These are phyloP conservation scores for Phallusia fumigata DNA, from an alignment of 23 tunicate species.

Conservation along the genomic window DNA sequence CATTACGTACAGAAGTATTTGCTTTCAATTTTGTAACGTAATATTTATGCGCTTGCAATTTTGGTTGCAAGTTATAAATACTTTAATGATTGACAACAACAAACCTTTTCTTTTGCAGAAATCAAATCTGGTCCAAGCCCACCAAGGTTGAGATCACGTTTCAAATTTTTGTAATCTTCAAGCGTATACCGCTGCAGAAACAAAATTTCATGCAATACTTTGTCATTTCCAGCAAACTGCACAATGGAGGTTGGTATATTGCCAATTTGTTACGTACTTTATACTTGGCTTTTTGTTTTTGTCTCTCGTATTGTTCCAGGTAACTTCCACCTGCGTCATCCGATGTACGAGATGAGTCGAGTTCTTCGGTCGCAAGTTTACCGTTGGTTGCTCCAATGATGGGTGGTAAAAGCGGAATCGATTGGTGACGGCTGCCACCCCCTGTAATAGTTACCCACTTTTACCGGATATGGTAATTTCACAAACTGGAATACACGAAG, in stretches of 20 bases:
- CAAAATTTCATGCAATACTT: too few relatives aligned
- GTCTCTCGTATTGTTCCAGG: conserved; percentile 56
- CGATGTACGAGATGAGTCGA: conserved; percentile 1
- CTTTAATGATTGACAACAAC: background rate
- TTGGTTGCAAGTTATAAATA: background rate
- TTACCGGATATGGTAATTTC: too few relatives aligned
- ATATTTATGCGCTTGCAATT: background rate
- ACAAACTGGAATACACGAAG: too few relatives aligned
- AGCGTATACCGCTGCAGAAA: conserved; percentile 59
- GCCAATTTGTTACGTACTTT: conserved; percentile 31
- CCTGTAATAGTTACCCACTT: too few relatives aligned
- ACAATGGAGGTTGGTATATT: too few relatives aligned
- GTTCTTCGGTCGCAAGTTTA: background rate
- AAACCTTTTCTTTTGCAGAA: conserved; percentile 63
- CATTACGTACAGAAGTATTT: too few relatives aligned
- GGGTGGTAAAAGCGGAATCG: conserved; percentile 47
- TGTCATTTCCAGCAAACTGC: too few relatives aligned
- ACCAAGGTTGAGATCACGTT: conserved; percentile 81
- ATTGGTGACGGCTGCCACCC: background rate
- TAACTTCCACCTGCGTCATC: conserved; percentile 52
- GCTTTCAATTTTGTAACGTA: background rate
- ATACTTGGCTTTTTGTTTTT: conserved; percentile 46
- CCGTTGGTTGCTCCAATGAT: conserved; percentile 7
- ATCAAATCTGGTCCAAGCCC: conserved; percentile 85
- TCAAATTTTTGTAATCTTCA: conserved; percentile 70